Evolutionary conservation across 2,888 invertebrate species (phyloP).

Genomic region (Sepiola atlantica): DNA sequence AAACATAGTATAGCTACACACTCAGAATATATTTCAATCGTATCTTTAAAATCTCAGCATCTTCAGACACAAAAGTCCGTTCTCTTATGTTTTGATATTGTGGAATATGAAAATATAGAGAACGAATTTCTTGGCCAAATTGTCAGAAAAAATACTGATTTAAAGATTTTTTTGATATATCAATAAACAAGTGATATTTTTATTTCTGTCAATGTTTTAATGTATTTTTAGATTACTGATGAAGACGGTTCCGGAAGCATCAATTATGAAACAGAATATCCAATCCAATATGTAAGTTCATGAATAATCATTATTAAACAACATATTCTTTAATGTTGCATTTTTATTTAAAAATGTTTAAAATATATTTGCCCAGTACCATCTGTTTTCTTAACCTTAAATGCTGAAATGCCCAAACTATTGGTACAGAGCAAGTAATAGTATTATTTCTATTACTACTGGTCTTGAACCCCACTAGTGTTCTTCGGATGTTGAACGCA

Average conservation of each 20-base stretch:
- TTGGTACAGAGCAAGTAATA: no score
- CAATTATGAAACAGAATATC: neutral
- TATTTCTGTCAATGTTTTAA: neutral
- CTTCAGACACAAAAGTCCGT: no score
- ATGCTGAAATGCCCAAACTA: no score
- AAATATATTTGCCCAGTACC: neutral
- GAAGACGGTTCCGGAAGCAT: constrained; percentile 42
- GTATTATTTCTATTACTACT: no score
- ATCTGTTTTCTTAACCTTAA: neutral
- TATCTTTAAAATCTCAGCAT: no score
- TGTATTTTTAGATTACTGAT: neutral
- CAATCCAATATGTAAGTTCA: constrained; percentile 32
- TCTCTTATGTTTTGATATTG: neutral
- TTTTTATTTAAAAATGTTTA: neutral
- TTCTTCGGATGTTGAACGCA: no score
- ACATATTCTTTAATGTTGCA: neutral
- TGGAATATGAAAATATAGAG: neutral
- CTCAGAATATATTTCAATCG: no score
- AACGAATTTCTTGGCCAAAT: neutral
- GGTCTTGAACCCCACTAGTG: no score
- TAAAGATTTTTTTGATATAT: neutral
- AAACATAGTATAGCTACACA: no score
- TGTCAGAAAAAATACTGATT: neutral
- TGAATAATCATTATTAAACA: neutral
- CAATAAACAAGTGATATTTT: neutral